phyloP scores from a whole-genome alignment of 2,113 vertebrate genomes.

The Xenopus borealis region DNA sequence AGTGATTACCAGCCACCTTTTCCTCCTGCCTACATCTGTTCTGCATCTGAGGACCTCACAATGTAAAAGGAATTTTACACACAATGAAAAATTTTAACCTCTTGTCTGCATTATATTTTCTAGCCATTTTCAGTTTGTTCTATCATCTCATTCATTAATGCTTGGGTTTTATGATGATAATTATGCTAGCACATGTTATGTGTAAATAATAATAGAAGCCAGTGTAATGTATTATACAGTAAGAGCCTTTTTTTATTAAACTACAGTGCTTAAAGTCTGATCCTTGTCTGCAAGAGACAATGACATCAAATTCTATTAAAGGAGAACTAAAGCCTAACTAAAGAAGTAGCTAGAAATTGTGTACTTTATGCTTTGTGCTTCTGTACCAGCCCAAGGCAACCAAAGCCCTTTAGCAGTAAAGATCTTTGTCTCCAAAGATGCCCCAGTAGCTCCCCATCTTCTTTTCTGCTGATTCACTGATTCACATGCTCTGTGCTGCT shows the following conservation, averaged over 20 bases:
- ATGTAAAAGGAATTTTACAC: constrained; percentile 70
- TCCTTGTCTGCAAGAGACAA: background rate
- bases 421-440: too few relatives aligned
- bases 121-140: constrained; percentile 50
- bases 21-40: constrained; percentile 75
- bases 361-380: too few relatives aligned
- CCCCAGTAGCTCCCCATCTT: too few relatives aligned
- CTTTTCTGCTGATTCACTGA: too few relatives aligned
- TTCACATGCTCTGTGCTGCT: too few relatives aligned
- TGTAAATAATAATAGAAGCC: background rate
- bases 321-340: too few relatives aligned
- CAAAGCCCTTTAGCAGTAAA: too few relatives aligned
- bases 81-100: constrained; percentile 76
- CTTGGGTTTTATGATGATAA: constrained; percentile 39
- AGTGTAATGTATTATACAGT: too few relatives aligned
- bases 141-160: constrained; percentile 41
- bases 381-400: too few relatives aligned
- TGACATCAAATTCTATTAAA: background rate
- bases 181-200: background rate
- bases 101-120: constrained; percentile 70
- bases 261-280: too few relatives aligned
- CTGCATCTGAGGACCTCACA: constrained; percentile 75
- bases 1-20: constrained; percentile 65
- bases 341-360: too few relatives aligned
- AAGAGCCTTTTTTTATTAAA: too few relatives aligned